Evolutionary conservation across 2,113 vertebrate genomes (phyloP), one percentile per base, ranked within the genome.

Genomic region (Elachura formosa): DNA sequence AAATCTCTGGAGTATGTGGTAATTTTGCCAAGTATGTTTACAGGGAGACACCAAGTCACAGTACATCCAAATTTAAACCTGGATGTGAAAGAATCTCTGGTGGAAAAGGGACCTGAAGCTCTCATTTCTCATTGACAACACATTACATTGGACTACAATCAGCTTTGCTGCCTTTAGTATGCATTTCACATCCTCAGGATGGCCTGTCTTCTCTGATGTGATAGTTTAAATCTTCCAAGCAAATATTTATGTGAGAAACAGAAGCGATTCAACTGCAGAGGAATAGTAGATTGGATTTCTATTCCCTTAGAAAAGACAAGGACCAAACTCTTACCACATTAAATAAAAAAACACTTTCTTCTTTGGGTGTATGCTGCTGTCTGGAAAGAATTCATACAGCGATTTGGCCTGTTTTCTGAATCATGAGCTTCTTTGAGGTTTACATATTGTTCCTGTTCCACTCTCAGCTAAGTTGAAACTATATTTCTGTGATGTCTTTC

Each of bases 401-500:
- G 72, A 91, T 93, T 90, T 90, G 55, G 28, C 59, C 67, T 85
- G 64, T 43, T 90, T 95, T 88, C 67, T 86, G 67, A 95, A 80
- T 93, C 59, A 71, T n/a, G 68, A 80, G 12, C 58, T 83, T 88
- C 83, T 95, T 79, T 93, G 81, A 94, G 85, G 62, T 88, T 90
- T 81, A 63, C 26, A 29, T 33, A 45, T 31, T 66, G 34, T 46
- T 96, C 40, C 13, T 84, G 59, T 89, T 85, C 33, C 24, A 80
- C 55, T 84, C 79, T 91, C 73, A 59, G 55, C n/a, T 93, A 85
- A 93, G 56, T n/a, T 45, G 67, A 78, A 45, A 51, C 52, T 87
- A 87, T 73, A 90, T 95, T 95, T 95, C 77, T 66, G 18, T 72
- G 51, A 94, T 76, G 64, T 31, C 91, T 96, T 97, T 96, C 59